Percentiles rank a stretch among this genome's conserved stretches.
These are phyloP conservation scores for Zygaena filipendulae DNA, from an alignment of 2,888 invertebrate species.

Conservation along the genomic window DNA sequence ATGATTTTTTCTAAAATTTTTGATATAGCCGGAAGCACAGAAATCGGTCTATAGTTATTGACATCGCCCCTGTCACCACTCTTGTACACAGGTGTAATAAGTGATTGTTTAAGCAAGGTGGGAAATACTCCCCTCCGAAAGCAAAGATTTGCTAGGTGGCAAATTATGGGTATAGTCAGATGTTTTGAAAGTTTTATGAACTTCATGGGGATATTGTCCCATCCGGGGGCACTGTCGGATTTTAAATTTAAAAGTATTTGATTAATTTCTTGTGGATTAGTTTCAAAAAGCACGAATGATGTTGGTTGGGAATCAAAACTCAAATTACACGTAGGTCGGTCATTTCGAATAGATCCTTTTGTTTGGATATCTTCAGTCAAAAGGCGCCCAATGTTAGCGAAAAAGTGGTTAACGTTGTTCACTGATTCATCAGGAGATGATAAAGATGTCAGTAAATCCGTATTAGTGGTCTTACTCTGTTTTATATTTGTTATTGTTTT, in stretches of 20 bases:
- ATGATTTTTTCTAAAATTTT: constrained; percentile 5
- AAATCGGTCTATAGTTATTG: no score
- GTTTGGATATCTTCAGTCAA: no score
- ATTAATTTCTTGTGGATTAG: not conserved
- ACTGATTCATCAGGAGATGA: not conserved
- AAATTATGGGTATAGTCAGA: constrained; percentile 4
- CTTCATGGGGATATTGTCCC: constrained; percentile 7
- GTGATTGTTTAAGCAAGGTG: constrained; percentile 3
- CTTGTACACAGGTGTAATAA: no score
- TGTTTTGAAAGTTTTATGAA: constrained; percentile 3
- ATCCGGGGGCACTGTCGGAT: constrained; percentile 8
- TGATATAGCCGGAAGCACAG: no score
- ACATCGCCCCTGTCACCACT: no score
- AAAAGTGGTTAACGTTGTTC: constrained; percentile 1
- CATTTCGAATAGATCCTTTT: no score
- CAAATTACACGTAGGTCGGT: no score
- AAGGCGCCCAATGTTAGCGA: constrained; percentile 1
- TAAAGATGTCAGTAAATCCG: not conserved
- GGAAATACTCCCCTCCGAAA: constrained; percentile 8
- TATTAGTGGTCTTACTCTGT: not conserved
- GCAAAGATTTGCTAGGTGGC: constrained; percentile 8
- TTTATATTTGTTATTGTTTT: constrained; percentile 1
- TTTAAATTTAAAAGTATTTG: not conserved
- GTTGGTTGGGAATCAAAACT: no score
- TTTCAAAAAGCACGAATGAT: constrained; percentile 4